Percentiles rank a stretch among this genome's conserved stretches.
Conservation (phyloP, 23 tunicate species). For the Halocynthia aurantium region DNA sequence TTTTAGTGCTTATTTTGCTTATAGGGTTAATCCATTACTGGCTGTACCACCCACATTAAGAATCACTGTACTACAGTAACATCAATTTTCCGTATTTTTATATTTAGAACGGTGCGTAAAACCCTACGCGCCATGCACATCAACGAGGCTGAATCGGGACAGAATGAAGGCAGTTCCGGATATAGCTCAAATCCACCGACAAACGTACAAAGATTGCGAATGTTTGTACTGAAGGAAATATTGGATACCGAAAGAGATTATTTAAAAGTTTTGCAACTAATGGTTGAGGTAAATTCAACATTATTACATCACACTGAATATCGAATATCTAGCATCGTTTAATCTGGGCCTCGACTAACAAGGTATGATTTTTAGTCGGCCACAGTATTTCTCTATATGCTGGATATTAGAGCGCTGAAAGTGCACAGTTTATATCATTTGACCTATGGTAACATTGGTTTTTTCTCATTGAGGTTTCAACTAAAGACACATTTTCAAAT, state of each 20-base stretch:
- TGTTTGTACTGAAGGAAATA: slow-evolving; percentile 51
- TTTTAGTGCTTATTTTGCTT: no score
- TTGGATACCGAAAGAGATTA: slow-evolving; percentile 63
- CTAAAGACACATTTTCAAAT: no score
- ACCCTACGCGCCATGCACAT: slow-evolving; percentile 45
- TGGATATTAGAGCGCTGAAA: no score
- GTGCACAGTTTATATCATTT: no score
- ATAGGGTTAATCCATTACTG: neutral
- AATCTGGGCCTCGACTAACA: no score
- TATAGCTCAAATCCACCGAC: slow-evolving; percentile 32
- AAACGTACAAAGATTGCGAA: slow-evolving; percentile 48
- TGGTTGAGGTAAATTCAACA: slow-evolving; percentile 34
- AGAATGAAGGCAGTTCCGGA: neutral
- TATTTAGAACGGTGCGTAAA: slow-evolving; percentile 60
- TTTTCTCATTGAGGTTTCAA: no score
- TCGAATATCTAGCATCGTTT: no score
- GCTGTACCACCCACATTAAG: neutral
- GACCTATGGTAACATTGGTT: no score
- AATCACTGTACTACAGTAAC: neutral
- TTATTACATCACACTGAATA: no score
- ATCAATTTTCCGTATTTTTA: neutral
- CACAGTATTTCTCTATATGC: no score
- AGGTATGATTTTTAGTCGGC: no score
- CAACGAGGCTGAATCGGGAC: slow-evolving; percentile 33
- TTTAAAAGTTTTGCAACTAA: slow-evolving; percentile 28